phyloP scores from a whole-genome alignment of 2,113 vertebrate species.

The Apeltes quadracus region DNA sequence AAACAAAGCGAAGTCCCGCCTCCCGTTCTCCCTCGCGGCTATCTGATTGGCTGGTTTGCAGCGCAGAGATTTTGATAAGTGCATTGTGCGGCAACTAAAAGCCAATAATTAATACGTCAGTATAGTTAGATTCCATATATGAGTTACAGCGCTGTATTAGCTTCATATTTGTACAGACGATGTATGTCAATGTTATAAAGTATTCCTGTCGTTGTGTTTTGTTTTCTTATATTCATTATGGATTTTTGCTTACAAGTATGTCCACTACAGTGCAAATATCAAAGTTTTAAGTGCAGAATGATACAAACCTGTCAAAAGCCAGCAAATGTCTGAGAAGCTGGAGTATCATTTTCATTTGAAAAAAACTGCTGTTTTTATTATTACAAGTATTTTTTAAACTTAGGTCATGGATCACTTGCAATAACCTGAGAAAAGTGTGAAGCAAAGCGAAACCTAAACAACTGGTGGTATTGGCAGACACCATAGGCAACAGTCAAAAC shows the following conservation, averaged over 20 bases:
- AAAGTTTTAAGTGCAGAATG: neutral
- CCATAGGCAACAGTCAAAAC: too few relatives aligned
- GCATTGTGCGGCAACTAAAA: neutral
- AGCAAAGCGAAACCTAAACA: neutral
- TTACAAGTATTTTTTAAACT: neutral
- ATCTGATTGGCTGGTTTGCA: slow-evolving; percentile 64
- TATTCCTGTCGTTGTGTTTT: too few relatives aligned
- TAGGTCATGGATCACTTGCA: neutral
- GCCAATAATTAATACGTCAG: neutral
- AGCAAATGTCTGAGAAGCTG: too few relatives aligned
- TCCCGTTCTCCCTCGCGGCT: neutral
- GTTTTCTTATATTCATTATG: too few relatives aligned
- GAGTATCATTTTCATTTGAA: neutral
- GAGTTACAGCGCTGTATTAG: too few relatives aligned
- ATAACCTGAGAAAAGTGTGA: neutral
- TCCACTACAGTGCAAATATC: too few relatives aligned
- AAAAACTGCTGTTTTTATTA: neutral
- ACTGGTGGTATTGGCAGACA: neutral
- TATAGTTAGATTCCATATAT: neutral
- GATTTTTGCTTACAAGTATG: too few relatives aligned
- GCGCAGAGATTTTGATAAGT: slow-evolving; percentile 53
- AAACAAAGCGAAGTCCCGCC: slow-evolving; percentile 76
- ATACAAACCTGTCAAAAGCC: neutral
- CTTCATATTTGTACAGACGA: too few relatives aligned
- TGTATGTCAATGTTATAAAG: too few relatives aligned